Conservation (phyloP, 2,888 invertebrate species). For the Trisateles emortualis region DNA sequence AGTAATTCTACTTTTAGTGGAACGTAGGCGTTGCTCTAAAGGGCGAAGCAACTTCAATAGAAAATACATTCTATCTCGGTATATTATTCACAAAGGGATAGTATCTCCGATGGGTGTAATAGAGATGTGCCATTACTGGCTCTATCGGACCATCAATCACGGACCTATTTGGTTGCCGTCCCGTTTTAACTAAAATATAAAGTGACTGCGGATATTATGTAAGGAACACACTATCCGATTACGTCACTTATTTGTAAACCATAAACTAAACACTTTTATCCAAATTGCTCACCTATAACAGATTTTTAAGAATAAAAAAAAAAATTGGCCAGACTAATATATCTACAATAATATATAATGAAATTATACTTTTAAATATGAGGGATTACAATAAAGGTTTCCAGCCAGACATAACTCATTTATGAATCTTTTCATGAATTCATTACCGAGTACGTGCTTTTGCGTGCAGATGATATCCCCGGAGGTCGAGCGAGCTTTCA, state of each 20-base stretch:
- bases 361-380: background rate
- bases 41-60: slow-evolving; percentile 3
- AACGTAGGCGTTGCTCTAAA: slow-evolving; percentile 1
- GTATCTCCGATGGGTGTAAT: slow-evolving; percentile 30
- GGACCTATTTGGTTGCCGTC: slow-evolving; percentile 37
- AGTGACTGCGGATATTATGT: slow-evolving; percentile 23
- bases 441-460: slow-evolving; percentile 28
- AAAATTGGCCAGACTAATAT: background rate
- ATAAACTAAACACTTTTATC: background rate
- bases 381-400: slow-evolving; percentile 17
- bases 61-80: slow-evolving; percentile 14
- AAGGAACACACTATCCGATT: background rate
- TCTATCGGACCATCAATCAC: slow-evolving; percentile 63
- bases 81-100: slow-evolving; percentile 42
- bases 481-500: slow-evolving; percentile 19
- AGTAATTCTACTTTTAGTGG: slow-evolving; percentile 5
- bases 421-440: slow-evolving; percentile 36
- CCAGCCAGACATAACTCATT: slow-evolving; percentile 14
- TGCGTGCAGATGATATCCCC: slow-evolving; percentile 13
- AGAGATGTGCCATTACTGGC: slow-evolving; percentile 53
- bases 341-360: background rate
- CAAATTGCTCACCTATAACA: too few relatives aligned
- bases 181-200: slow-evolving; percentile 30
- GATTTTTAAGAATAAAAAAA: too few relatives aligned
- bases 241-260: background rate